These are phyloP conservation scores for Gymnogyps californianus DNA, from an alignment of 2,113 vertebrate genomes.

Conservation along the genomic window DNA sequence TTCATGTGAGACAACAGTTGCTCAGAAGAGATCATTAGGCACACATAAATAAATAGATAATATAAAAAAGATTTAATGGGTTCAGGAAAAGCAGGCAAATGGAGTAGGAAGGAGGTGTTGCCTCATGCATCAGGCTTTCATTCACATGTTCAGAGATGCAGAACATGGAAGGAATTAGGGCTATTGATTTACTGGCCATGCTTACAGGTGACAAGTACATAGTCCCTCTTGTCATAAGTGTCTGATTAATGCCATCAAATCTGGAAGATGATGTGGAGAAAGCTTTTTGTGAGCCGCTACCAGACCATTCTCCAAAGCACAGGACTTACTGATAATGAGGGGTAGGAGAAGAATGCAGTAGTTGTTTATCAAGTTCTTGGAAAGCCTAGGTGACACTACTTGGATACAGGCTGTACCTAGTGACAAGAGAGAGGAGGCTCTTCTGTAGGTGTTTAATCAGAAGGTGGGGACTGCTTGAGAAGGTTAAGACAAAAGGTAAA, in stretches of 20 bases:
- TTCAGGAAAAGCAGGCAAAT: not conserved
- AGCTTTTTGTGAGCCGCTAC: not conserved
- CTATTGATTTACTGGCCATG: not conserved
- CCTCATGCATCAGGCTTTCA: not conserved
- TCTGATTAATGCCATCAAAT: not conserved
- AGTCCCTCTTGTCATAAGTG: not conserved
- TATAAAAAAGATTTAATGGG: not conserved
- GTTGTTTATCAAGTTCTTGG: not conserved
- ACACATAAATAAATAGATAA: not conserved
- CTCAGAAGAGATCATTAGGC: not conserved
- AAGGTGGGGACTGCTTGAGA: not conserved
- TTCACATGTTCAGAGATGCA: not conserved
- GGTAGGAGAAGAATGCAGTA: not conserved
- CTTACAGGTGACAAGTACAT: not conserved
- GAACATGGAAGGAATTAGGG: not conserved
- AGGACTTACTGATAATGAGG: not conserved
- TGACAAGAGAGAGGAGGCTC: not conserved
- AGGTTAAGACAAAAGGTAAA: not conserved
- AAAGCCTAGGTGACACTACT: not conserved
- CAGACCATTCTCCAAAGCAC: not conserved
- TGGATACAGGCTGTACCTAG: not conserved
- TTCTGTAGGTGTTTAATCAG: not conserved
- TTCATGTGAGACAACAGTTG: not conserved
- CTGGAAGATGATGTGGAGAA: not conserved
- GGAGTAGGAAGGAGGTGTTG: not conserved